Evolutionary conservation across 2,113 vertebrate genomes (phyloP).

Genomic region (Lathamus discolor): DNA sequence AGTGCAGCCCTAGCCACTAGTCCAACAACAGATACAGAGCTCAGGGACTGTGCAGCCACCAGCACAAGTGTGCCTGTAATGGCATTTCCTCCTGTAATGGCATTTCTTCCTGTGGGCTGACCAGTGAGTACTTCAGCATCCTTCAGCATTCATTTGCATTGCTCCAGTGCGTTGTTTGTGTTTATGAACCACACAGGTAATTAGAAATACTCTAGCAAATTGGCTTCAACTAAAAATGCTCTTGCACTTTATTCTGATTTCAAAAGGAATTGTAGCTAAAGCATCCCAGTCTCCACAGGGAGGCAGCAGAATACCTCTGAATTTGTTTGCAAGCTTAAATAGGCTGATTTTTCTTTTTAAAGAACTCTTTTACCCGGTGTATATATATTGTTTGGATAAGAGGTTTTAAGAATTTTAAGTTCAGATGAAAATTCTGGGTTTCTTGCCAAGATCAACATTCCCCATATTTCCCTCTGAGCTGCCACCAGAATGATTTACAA

Average conservation of each 20-base stretch:
- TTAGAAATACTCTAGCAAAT: neutral
- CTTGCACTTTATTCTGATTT: neutral
- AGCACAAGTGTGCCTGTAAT: neutral
- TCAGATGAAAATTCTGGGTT: constrained; percentile 29
- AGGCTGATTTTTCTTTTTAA: neutral
- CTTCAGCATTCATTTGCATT: neutral
- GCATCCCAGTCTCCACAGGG: constrained; percentile 53
- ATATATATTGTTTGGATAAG: neutral
- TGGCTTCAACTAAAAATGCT: neutral
- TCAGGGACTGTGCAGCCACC: fast-evolving
- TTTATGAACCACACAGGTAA: neutral
- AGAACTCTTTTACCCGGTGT: neutral
- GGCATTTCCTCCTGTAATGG: neutral
- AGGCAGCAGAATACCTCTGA: constrained; percentile 61
- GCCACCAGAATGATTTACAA: constrained; percentile 47
- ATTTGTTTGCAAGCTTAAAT: neutral
- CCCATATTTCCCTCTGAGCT: constrained; percentile 30
- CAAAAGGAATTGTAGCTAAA: neutral
- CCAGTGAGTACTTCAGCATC: neutral
- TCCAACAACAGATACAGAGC: neutral
- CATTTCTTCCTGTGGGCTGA: neutral
- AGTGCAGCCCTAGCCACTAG: neutral
- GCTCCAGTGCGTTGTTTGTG: neutral
- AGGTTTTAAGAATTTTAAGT: constrained; percentile 30
- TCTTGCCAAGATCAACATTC: constrained; percentile 43